Evolutionary conservation across 2,888 invertebrate genomes (phyloP), one percentile per base, ranked within the genome.

Genomic region (Eubasilissa splendida): DNA sequence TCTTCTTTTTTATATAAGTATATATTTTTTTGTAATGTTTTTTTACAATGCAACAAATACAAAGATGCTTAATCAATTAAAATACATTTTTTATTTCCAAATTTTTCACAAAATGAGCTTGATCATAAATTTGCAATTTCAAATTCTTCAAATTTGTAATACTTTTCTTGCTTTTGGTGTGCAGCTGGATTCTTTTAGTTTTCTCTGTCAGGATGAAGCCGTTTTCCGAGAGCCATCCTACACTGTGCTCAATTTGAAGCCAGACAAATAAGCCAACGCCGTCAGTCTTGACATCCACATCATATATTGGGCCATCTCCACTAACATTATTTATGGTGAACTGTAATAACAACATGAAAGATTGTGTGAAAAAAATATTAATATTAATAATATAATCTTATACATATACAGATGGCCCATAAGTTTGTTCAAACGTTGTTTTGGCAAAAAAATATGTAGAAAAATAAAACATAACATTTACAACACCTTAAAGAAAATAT

Each of bases 181-280:
- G 56, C 22, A 81, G 14, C 53, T 81, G 60, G 11, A 81, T 76
- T 42, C 42, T 76, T 59, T 78, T 84, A 11, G 85, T 83, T 1
- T 87, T 85, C 14, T 87, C 85, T 0, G 90, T 88, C 68, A 92
- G 85, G 10, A 92, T 89, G 53, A 96, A 93, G 0, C 96, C 96
- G 87, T 97, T 96, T 84, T 95, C 93, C 0, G 93, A 93, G 87
- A 96, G 96, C 80, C 88, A 88, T 1, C 96, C 96, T 11, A 85
- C 86, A 60, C 89, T 86, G 4, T 87, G 86, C 3, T 86, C 87
- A 0, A 91, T 86, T 83, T 94, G 94, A 33, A 95, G 86, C 94
- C 94, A 95, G 0, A 95, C 91, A 87, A 95, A 96, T 8, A 93
- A 88, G 0, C 94, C 92, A 56, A 94, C 88, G 2, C 89, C 88